phyloP scores from a whole-genome alignment of 2,888 invertebrate species.

The Molanna angustata region DNA sequence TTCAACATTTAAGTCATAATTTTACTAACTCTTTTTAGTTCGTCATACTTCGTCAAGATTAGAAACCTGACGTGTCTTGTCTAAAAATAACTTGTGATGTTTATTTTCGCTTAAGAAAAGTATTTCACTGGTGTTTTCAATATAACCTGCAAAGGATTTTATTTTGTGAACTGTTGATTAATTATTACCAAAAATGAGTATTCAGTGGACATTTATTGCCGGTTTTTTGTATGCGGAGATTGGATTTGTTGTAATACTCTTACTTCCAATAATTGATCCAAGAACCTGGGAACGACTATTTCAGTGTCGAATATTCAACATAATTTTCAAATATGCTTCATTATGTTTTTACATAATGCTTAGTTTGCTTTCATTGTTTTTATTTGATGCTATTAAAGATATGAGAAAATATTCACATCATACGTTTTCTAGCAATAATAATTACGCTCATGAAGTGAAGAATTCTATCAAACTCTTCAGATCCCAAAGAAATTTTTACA shows the following conservation, averaged over 20 bases:
- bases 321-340: slow-evolving; percentile 61
- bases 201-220: slow-evolving; percentile 77
- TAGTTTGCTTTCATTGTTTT: slow-evolving; percentile 61
- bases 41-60: too few relatives aligned
- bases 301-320: slow-evolving; percentile 64
- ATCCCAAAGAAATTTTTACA: slow-evolving; percentile 78
- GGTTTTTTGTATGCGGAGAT: slow-evolving; percentile 71
- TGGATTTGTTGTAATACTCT: slow-evolving; percentile 58
- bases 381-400: slow-evolving; percentile 70
- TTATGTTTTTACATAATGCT: slow-evolving; percentile 64
- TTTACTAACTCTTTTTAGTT: too few relatives aligned
- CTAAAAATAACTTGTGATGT: too few relatives aligned
- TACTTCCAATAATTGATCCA: slow-evolving; percentile 70
- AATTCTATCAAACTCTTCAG: slow-evolving; percentile 69
- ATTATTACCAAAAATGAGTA: slow-evolving; percentile 57
- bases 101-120: too few relatives aligned
- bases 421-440: slow-evolving; percentile 39
- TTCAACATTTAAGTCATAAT: too few relatives aligned
- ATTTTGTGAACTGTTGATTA: too few relatives aligned
- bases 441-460: slow-evolving; percentile 63
- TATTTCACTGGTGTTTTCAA: too few relatives aligned
- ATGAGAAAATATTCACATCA: slow-evolving; percentile 67
- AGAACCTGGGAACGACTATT: slow-evolving; percentile 74
- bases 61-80: too few relatives aligned
- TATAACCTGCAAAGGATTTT: too few relatives aligned